A percentile compares a stretch with the other conserved stretches of the same genome.
phyloP scores from a whole-genome alignment of 2,797 vertebrate genomes.

The Galagoides demidoff region DNA sequence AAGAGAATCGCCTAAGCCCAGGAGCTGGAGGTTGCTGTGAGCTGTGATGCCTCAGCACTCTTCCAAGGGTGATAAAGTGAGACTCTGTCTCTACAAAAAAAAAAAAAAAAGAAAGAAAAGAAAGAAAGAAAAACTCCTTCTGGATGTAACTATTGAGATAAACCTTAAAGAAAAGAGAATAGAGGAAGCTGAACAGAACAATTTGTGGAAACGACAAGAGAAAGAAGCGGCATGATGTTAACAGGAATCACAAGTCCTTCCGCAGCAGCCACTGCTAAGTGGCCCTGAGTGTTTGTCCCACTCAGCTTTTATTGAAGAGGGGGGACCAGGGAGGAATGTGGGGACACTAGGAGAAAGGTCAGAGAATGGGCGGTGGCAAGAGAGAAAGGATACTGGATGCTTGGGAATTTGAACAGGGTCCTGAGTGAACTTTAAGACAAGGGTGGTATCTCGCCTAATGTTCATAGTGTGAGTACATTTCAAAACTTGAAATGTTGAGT shows the following conservation, averaged over 20 bases:
- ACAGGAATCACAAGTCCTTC: neutral
- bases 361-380: neutral
- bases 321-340: neutral
- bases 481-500: no score
- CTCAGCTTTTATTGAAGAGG: no score
- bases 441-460: no score
- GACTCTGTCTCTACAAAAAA: no score
- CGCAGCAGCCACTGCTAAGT: neutral
- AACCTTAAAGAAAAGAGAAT: neutral
- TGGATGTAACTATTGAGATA: neutral
- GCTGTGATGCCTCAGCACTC: no score
- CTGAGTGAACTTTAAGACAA: neutral
- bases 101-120: no score
- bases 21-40: no score
- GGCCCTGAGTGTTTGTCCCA: no score
- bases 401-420: neutral
- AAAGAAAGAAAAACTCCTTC: neutral
- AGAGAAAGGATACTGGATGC: rapidly evolving
- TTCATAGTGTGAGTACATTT: no score
- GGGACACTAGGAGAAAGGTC: neutral
- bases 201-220: neutral
- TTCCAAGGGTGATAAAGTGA: no score
- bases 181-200: neutral
- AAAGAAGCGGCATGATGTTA: neutral
- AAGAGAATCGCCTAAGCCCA: no score